Evolutionary conservation across 2,797 vertebrate genomes (phyloP).

Genomic region (Leuciscus waleckii): DNA sequence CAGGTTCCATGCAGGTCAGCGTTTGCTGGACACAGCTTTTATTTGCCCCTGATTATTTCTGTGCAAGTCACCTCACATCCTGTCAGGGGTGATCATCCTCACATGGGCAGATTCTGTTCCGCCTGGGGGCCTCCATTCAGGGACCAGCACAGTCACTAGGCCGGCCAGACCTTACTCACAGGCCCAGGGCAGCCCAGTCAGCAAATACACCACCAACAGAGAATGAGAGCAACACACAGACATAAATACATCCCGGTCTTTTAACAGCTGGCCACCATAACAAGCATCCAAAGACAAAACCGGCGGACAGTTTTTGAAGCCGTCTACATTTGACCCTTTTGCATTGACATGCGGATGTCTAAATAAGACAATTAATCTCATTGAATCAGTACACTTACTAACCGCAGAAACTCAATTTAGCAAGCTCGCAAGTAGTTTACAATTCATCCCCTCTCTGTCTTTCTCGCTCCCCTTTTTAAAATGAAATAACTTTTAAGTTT

Average conservation of each 20-base stretch:
- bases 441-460: not conserved
- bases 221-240: conserved; percentile 41
- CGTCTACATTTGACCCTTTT: not conserved
- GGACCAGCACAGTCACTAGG: conserved; percentile 72
- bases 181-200: conserved; percentile 75
- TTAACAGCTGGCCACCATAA: conserved; percentile 50
- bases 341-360: not conserved
- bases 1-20: conserved; percentile 76
- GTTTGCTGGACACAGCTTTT: conserved; percentile 77
- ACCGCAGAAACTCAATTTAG: not conserved
- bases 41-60: conserved; percentile 76
- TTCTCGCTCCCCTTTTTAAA: not conserved
- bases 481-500: not conserved
- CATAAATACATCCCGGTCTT: conserved; percentile 45
- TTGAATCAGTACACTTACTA: not conserved
- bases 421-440: not conserved
- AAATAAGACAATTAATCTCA: not conserved
- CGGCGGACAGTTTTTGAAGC: conserved; percentile 49
- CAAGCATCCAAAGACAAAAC: conserved; percentile 32
- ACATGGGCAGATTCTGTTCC: conserved; percentile 70
- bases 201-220: conserved; percentile 70
- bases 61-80: conserved; percentile 73
- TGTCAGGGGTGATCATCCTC: conserved; percentile 77
- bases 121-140: conserved; percentile 81
- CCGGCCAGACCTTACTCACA: conserved; percentile 71